A percentile compares a stretch with the other conserved stretches of the same genome.
phyloP scores from a whole-genome alignment of 30 jellyfish, hydroid and myxozoan genomes.

The Morbakka virulenta region DNA sequence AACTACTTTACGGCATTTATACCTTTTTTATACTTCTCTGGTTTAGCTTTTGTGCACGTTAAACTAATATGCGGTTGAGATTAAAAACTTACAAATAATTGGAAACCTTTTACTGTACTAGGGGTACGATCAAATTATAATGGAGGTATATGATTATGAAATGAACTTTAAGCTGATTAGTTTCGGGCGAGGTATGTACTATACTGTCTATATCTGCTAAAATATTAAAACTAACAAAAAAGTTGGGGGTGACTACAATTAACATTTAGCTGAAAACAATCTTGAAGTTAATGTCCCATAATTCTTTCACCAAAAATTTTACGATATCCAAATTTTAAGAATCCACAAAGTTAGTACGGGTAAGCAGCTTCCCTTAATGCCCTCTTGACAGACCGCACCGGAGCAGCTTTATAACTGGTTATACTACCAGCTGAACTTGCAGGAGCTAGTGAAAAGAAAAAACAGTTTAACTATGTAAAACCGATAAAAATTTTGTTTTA shows the following conservation, averaged over 20 bases:
- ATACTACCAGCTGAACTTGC: conserved; percentile 68
- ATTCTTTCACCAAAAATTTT: background rate
- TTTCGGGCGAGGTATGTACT: too few relatives aligned
- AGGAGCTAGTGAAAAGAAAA: conserved; percentile 63
- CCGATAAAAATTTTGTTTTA: background rate
- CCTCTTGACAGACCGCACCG: conserved; percentile 72
- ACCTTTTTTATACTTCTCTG: too few relatives aligned
- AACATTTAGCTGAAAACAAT: background rate
- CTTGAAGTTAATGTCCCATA: background rate
- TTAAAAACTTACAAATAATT: too few relatives aligned
- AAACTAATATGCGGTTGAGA: too few relatives aligned
- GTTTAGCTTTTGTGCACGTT: too few relatives aligned
- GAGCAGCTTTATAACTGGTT: conserved; percentile 62
- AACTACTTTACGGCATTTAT: too few relatives aligned
- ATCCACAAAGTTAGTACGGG: conserved; percentile 40
- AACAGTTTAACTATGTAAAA: background rate
- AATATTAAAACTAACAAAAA: background rate
- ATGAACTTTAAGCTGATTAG: too few relatives aligned
- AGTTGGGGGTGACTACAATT: background rate
- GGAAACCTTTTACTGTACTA: too few relatives aligned
- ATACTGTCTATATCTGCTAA: too few relatives aligned
- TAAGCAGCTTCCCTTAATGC: conserved; percentile 64
- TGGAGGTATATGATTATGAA: too few relatives aligned
- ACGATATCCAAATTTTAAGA: background rate
- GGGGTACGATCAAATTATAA: too few relatives aligned